phyloP scores from a whole-genome alignment of 2,888 invertebrate genomes.

The Rhamnusium bicolor region DNA sequence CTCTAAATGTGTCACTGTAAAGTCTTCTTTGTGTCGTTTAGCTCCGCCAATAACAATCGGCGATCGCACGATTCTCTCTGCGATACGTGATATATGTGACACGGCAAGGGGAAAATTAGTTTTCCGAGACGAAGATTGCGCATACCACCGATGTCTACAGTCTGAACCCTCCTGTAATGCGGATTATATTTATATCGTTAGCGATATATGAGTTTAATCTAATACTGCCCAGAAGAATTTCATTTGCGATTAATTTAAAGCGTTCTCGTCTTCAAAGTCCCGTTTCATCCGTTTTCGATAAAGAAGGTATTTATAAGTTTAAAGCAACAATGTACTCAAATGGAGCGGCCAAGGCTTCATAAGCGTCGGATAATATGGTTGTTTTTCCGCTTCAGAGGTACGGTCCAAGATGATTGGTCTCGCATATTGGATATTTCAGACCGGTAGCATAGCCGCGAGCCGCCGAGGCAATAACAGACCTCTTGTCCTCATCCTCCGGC shows the following conservation, averaged over 20 bases:
- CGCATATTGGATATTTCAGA: constrained; percentile 68
- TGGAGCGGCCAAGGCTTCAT: constrained; percentile 63
- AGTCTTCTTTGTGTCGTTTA: constrained; percentile 71
- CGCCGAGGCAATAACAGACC: constrained; percentile 66
- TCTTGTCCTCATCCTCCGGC: constrained; percentile 49
- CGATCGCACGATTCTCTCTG: constrained; percentile 60
- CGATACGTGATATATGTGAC: constrained; percentile 72
- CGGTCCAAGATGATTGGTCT: constrained; percentile 67
- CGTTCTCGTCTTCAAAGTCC: constrained; percentile 61
- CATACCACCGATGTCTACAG: constrained; percentile 50
- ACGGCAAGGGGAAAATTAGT: constrained; percentile 70
- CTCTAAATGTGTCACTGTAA: constrained; percentile 72
- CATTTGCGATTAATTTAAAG: constrained; percentile 68
- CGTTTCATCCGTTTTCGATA: constrained; percentile 47
- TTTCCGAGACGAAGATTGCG: constrained; percentile 62
- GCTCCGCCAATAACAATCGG: constrained; percentile 68
- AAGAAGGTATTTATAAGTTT: constrained; percentile 60
- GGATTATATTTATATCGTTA: constrained; percentile 38
- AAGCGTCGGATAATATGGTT: constrained; percentile 67
- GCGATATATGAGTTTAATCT: constrained; percentile 58
- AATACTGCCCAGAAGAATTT: constrained; percentile 66
- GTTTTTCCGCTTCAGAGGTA: constrained; percentile 68
- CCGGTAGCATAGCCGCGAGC: constrained; percentile 64
- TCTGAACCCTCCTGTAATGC: constrained; percentile 23
- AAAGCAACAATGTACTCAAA: constrained; percentile 64